Evolutionary conservation across 2,797 vertebrate species (phyloP), one percentile per base, ranked within the genome.

Genomic region (Lithobates pipiens): DNA sequence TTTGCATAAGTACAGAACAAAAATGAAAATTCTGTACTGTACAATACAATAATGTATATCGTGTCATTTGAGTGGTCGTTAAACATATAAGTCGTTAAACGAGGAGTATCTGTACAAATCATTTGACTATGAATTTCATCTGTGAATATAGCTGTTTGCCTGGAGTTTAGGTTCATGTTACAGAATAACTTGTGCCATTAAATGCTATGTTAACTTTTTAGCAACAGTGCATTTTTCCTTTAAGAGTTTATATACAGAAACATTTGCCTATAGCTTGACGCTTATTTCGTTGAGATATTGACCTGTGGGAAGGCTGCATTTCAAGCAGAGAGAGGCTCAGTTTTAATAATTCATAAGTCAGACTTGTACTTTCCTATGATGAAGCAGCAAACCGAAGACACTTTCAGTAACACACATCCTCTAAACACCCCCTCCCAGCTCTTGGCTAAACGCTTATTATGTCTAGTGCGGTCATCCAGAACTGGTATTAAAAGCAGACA

Each of bases 371-470:
- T 50, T 69, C 32, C 46, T 65, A 63, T 25, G 72, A 42, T 80
- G 77, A 75, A 69, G 76, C 74, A 82, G 70, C 71, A 69, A 72
- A 69, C 46, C 23, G 32, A 76, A 54, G 29, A 76, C 23, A 3
- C 68, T 44, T 68, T 77, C 67, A 68, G 50, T 63, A 77, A 67
- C 65, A 7, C 68, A 32, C 77, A 39, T 77, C 57, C 57, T 74
- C 32, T 29, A 23, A 80, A 42, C 29, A 32, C 27, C 68, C n/a
- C 68, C 68, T 34, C 68, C 69, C 71, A 84, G 75, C 10, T 57
- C 85, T 86, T 86, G 85, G 79, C 85, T 70, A 67, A 76, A 63
- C 29, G 36, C 23, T 77, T 86, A 77, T 86, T 82, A 86, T 86
- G 79, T 77, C 79, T 82, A 76, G 29, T 82, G 85, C 34, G 85